Base-by-base conservation (phyloP, 1,140 invertebrate genomes). In the Oryzaephilus surinamensis region DNA sequence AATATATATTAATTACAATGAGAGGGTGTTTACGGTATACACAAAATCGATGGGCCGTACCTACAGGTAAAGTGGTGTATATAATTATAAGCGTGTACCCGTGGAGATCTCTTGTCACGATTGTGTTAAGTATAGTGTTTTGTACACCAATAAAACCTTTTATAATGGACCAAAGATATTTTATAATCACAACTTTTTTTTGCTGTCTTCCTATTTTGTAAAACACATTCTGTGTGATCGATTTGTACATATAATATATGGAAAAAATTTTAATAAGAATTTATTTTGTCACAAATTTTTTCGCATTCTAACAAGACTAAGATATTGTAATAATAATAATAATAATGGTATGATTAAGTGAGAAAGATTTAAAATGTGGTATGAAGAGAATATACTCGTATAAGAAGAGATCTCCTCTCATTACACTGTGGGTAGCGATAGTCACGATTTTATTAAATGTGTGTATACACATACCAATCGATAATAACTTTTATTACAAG, bases 401-500 rank as follows among this genome's bases (percentile, higher is more conserved):
- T n/a, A n/a, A n/a, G n/a, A n/a, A n/a, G n/a, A n/a, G n/a, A n/a
- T n/a, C n/a, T 49, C 57, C 48, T 55, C 55, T 61, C 58, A 61
- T 61, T 61, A 61, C 57, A 56, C 58, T 55, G 58, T 61, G 57
- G 58, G 58, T 52, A 56, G 57, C 45, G 51, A 55, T 55, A 48
- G 52, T 61, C 58, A 61, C 58, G 58, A 61, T 46, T 52, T 46
- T 44, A 48, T 59, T 59, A n/a, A n/a, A 61, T n/a, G n/a, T 57
- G 55, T 61, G 57, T 61, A 54, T 59, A 61, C 58, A 59, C 55
- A 58, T 61, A 59, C 57, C 51, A 49, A 36, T 41, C 50, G 58
- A 59, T 61, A 61, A 61, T 61, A 55, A 58, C 58, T 56, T 57
- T 58, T 59, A 59, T 57, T 60, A 58, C 50, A 41, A 51, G 47